Evolutionary conservation across 1,140 invertebrate species (phyloP), one percentile per base, ranked within the genome.

Genomic region (Musca domestica): DNA sequence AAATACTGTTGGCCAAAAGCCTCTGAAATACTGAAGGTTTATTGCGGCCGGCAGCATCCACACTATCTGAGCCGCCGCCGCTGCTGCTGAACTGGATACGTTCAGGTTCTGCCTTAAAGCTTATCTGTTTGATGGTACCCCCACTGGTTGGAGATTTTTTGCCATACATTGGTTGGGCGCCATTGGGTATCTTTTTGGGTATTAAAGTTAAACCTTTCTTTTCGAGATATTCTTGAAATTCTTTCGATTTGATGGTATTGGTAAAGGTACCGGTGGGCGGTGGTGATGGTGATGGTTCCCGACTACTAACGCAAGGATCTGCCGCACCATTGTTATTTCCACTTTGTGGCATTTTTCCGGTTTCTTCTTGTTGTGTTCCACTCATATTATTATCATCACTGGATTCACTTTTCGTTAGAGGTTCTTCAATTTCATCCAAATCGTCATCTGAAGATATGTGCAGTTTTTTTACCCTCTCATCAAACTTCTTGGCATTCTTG

Each of bases 381-480:
- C 67, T 61, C n/a, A 67, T 41, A 6, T 23, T 69, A 61, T 34
- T 74, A 19, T 81, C 79, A 66, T 80, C 76, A 51, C 76, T 77
- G 25, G 78, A 81, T 30, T 81, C 77, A 46, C 75, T 78, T 46
- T 77, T 80, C 2, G 76, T 80, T 56, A 78, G 51, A 2, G 75
- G 73, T 7, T 77, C 77, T 61, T 77, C 78, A 12, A 81, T 78
- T 4, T 82, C 80, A 20, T 82, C 80, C 2, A 81, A 58, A 67
- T 82, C 80, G 67, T 81, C 80, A 52, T 81, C 78, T 5, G 76
- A 81, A 23, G 73, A 74, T n/a, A 82, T 78, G 20, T 79, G 73
- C 9, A 81, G 56, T 47, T 77, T 80, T 64, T 81, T 81, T 0
- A 81, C 76, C 14, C 80, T 67, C 22, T 77, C 78, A 64, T 82